A percentile compares a stretch with the other conserved stretches of the same genome.
Conservation (phyloP, 2,888 invertebrate genomes). For the Sycophila texana region DNA sequence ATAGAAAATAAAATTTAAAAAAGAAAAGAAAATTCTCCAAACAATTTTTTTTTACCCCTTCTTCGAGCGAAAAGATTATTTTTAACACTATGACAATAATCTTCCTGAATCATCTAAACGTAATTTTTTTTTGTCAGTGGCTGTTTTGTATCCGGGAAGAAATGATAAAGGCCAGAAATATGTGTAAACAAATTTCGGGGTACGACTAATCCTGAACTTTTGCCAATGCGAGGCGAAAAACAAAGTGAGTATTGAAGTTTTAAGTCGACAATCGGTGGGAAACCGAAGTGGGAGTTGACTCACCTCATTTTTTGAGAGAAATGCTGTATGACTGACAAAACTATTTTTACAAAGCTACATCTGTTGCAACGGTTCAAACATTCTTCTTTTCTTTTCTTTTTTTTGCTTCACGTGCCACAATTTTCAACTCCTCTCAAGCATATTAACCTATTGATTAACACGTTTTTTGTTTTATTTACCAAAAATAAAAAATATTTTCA, state of each 20-base stretch:
- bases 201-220: slow-evolving; percentile 17
- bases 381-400: slow-evolving; percentile 40
- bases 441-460: not conserved
- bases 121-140: too few species aligned
- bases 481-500: too few species aligned
- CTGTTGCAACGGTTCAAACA: slow-evolving; percentile 47
- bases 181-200: slow-evolving; percentile 45
- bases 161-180: slow-evolving; percentile 27
- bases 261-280: not conserved
- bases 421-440: not conserved
- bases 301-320: slow-evolving; percentile 23
- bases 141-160: too few species aligned
- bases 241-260: not conserved
- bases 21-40: too few species aligned
- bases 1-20: too few species aligned
- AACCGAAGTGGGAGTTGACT: slow-evolving; percentile 43
- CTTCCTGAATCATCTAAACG: slow-evolving; percentile 2
- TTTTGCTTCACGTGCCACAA: slow-evolving; percentile 3
- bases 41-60: too few species aligned
- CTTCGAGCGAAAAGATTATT: not conserved
- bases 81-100: slow-evolving; percentile 11
- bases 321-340: slow-evolving; percentile 49
- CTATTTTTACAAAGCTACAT: slow-evolving; percentile 55
- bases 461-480: too few species aligned
- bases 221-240: slow-evolving; percentile 17